Base-by-base conservation (phyloP, 2,797 vertebrate genomes). In the Brotula barbata region DNA sequence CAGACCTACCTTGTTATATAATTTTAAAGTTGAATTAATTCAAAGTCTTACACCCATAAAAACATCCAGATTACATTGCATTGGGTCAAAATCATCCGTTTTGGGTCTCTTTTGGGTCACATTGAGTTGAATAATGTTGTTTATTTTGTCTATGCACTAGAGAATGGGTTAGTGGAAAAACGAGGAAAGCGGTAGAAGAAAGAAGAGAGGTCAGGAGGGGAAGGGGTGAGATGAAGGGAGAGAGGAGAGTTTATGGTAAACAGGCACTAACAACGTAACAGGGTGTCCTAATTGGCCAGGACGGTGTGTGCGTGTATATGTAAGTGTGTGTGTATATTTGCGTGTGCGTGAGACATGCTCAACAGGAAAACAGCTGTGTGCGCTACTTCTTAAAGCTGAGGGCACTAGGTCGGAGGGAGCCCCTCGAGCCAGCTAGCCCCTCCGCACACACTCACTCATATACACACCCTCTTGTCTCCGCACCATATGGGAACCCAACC, bases 401-500 rank as follows among this genome's bases (percentile, higher is more conserved):
- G 82, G 66, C 68, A 76, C 13, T 25, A 65, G 73, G 77, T 86
- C 57, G 25, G 21, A 68, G 56, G 44, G 56, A 85, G 66, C 61
- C 77, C 76, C 72, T 9, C 73, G 64, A 70, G 81, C 68, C 41
- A 71, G 62, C 71, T 55, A 44, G 66, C 39, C 44, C 22, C 1
- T 74, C 56, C 56, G 41, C 52, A 64, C 57, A 45, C 61, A 57
- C 49, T 39, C 49, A 61, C 19, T 57, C 6, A 64, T 46, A 68
- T 66, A 72, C 70, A 67, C 75, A 49, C 68, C 55, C 73, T 36
- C 64, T 25, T 53, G 74, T 76, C 78, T 84, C 78, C 64, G 74
- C 72, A 82, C 77, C 82, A 85, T 82, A 85, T 87, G 79, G 79
- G 68, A 82, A 68, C 85, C 81, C 79, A 85, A 56, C 81, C 86